Percentiles rank a stretch among this genome's conserved stretches.
phyloP scores from a whole-genome alignment of 2,113 vertebrate genomes.

The Hydrochoerus hydrochaeris region DNA sequence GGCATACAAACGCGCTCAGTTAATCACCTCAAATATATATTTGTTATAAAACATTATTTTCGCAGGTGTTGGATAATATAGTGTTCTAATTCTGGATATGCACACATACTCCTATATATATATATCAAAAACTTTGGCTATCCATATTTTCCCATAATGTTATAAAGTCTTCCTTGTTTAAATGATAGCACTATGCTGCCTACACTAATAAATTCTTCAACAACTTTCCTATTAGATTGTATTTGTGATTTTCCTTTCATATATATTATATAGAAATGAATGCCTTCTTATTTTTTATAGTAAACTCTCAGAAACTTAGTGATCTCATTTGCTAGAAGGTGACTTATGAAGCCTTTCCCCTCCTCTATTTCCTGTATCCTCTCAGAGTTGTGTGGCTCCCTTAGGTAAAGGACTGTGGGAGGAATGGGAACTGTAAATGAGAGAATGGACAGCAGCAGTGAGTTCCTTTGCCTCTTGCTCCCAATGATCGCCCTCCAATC shows the following conservation, averaged over 20 bases:
- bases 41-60: background rate
- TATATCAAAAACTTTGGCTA: background rate
- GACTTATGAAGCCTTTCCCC: background rate
- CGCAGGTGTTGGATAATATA: background rate
- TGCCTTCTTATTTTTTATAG: background rate
- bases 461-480: background rate
- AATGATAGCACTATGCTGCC: background rate
- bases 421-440: background rate
- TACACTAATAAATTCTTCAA: background rate
- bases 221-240: background rate
- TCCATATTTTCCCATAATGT: background rate
- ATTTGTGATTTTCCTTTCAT: background rate
- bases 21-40: background rate
- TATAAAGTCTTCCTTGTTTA: constrained; percentile 28
- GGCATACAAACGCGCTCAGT: background rate
- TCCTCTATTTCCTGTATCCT: background rate
- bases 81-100: background rate
- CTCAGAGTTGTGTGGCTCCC: background rate
- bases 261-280: background rate
- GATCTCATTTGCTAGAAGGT: background rate
- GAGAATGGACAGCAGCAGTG: background rate
- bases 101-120: background rate
- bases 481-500: background rate
- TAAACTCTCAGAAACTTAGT: background rate
- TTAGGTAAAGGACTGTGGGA: background rate